Base-by-base conservation (phyloP, 2,797 vertebrate species). In the Rhincodon typus region DNA sequence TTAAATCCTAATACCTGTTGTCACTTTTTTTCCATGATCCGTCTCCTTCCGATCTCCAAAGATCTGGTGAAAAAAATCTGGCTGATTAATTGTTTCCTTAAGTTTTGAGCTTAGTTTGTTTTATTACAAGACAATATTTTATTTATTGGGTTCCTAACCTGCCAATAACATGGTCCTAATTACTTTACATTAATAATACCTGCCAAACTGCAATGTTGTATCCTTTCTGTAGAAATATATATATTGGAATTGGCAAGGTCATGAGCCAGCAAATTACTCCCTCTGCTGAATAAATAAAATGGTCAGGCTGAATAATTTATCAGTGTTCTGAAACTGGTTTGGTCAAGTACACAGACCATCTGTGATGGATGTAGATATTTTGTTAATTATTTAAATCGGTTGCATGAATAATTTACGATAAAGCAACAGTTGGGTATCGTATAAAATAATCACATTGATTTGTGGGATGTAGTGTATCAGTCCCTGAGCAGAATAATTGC, bases 371-470 rank as follows among this genome's bases (percentile, higher is more conserved):
- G 50, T 30, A 53, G 50, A 25, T 88, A 88, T 27, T 88, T 88
- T 88, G 27, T 53, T 57, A 88, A 88, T 53, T 57, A 88, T 57
- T 88, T 88, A 88, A 88, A 88, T 88, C 30, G 86, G 57, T 57
- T 88, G 30, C 27, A 88, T 88, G 86, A 88, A 88, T 57, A 88
- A 17, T 88, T 88, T 57, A 88, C 27, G 27, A 25, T 34, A 88
- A 10, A 34, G 27, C 27, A 88, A 88, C 86, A 88, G 13, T 27
- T 53, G 50, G 86, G 46, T 88, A 53, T 87, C 53, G 2, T 15
- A 53, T 87, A 87, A 53, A 25, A 13, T 87, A 30, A 87, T 53
- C 21, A 87, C 13, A 53, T 19, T 82, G 38, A 82, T 53, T 87
- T 57, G 30, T 57, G 86, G 27, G 23, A 23, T 87, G 46, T 53